Evolutionary conservation across 2,888 invertebrate species (phyloP).

Genomic region (Hydroisotoma schaefferi): DNA sequence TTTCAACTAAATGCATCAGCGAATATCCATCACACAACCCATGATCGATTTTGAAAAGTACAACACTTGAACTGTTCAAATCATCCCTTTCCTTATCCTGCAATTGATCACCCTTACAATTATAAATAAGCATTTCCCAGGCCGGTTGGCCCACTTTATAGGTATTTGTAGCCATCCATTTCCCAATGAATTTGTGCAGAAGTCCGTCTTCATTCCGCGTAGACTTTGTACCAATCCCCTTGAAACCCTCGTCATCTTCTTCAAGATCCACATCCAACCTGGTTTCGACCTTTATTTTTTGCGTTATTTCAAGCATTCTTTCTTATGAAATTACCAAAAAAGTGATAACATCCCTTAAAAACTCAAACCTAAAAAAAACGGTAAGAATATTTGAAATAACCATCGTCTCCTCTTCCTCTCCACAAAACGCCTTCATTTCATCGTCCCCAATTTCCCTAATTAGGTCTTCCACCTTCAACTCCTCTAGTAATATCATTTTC

Average conservation of each 20-base stretch:
- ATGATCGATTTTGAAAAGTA: constrained; percentile 36
- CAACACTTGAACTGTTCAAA: constrained; percentile 9
- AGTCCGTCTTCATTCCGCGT: constrained; percentile 5
- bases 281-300: background rate
- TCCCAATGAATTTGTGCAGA: constrained; percentile 23
- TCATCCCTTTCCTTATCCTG: constrained; percentile 9
- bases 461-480: background rate
- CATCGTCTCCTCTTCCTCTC: too few relatives aligned
- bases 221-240: background rate
- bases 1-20: constrained; percentile 33
- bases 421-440: background rate
- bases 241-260: background rate
- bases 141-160: constrained; percentile 17
- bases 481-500: background rate
- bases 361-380: background rate
- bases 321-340: too few relatives aligned
- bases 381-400: too few relatives aligned
- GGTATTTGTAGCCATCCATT: constrained; percentile 34
- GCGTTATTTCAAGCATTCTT: background rate
- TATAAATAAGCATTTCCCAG: constrained; percentile 30
- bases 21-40: constrained; percentile 28
- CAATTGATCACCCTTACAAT: background rate
- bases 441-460: background rate
- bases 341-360: background rate
- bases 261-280: background rate